Percentiles rank a stretch among this genome's conserved stretches.
Conservation (phyloP, 2,888 invertebrate genomes). For the Phalangium opilio region DNA sequence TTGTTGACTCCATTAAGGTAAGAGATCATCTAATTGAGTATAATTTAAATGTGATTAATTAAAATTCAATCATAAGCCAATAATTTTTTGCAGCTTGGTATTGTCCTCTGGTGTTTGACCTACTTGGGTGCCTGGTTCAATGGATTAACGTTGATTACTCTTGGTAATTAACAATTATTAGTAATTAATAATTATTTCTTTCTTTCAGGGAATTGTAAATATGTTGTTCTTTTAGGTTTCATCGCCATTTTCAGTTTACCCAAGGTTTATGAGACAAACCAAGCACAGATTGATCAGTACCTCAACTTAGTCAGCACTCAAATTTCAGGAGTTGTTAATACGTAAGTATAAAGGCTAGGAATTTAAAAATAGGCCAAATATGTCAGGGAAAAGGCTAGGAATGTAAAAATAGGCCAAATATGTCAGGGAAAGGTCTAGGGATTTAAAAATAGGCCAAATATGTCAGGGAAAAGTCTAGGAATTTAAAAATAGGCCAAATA, state of each 20-base stretch:
- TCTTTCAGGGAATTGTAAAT: neutral
- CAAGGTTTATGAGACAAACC: conserved; percentile 89
- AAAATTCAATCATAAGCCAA: neutral
- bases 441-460: too few species aligned
- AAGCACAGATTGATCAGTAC: conserved; percentile 59
- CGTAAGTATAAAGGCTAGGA: too few species aligned
- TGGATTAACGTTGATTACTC: conserved; percentile 92
- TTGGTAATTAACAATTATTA: conserved; percentile 46
- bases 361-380: too few species aligned
- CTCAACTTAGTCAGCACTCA: neutral
- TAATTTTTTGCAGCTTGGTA: conserved; percentile 62
- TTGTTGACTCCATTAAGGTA: conserved; percentile 56
- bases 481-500: too few species aligned
- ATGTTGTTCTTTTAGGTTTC: conserved; percentile 82
- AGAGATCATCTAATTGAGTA: conserved; percentile 4
- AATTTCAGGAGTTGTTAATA: too few species aligned
- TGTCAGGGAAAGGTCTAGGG: too few species aligned
- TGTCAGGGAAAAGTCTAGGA: too few species aligned
- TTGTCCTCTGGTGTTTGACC: conserved; percentile 88
- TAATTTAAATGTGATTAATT: neutral
- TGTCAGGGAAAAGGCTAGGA: too few species aligned
- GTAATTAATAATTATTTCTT: neutral
- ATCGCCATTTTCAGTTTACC: conserved; percentile 87
- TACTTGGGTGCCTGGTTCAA: conserved; percentile 98
- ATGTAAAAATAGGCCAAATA: too few species aligned